These are phyloP conservation scores for Boulengeromyrus knoepffleri DNA, from an alignment of 2,113 vertebrate genomes.

Conservation along the genomic window DNA sequence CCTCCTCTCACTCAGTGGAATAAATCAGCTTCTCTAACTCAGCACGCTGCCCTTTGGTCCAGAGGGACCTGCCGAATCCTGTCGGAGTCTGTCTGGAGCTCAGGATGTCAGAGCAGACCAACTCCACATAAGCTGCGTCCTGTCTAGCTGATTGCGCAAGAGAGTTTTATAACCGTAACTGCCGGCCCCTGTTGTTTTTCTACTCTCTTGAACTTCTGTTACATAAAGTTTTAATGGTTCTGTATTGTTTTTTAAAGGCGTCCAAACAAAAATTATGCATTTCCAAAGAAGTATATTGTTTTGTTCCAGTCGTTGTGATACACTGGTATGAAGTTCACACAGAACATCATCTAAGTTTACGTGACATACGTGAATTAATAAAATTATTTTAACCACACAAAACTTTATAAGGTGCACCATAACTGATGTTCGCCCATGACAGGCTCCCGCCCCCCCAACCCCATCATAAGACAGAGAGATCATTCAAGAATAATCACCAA, in stretches of 20 bases:
- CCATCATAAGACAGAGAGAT: background rate
- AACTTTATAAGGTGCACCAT: background rate
- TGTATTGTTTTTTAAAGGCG: background rate
- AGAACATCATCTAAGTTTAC: background rate
- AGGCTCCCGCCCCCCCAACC: no score
- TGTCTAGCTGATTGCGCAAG: background rate
- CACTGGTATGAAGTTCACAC: background rate
- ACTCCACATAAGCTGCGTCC: background rate
- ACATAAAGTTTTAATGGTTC: constrained; percentile 19
- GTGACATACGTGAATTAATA: background rate
- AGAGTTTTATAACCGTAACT: background rate
- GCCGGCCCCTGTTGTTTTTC: background rate
- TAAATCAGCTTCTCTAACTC: background rate
- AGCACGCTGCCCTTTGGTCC: background rate
- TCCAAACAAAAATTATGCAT: background rate
- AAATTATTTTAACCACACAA: background rate
- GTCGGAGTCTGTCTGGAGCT: background rate
- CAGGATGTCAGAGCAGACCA: background rate
- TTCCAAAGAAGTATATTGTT: background rate
- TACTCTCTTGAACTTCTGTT: constrained; percentile 18
- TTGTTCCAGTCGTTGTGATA: background rate
- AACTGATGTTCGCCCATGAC: background rate
- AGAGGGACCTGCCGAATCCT: background rate
- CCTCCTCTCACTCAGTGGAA: background rate
- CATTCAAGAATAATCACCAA: background rate